Evolutionary conservation across 2,113 vertebrate genomes (phyloP).

Genomic region (Heptranchias perlo): DNA sequence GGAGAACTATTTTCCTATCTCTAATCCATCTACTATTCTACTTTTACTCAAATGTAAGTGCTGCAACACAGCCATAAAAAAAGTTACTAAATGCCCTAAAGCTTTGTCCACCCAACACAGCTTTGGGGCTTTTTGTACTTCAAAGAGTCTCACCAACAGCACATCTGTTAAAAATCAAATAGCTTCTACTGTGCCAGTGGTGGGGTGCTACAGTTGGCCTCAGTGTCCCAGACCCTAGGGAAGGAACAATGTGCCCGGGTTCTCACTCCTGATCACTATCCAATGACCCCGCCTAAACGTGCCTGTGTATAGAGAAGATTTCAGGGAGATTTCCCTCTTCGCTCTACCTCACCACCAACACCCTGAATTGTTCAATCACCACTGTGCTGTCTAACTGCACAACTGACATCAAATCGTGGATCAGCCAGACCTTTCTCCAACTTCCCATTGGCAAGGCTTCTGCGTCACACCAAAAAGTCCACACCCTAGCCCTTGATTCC

Average conservation of each 20-base stretch:
- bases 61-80: background rate
- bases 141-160: background rate
- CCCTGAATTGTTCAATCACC: background rate
- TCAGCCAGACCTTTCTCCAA: background rate
- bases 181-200: background rate
- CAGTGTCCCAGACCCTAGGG: background rate
- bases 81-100: background rate
- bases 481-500: background rate
- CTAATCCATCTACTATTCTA: background rate
- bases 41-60: background rate
- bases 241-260: background rate
- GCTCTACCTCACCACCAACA: no score
- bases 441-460: background rate
- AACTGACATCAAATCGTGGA: background rate
- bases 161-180: background rate
- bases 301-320: background rate
- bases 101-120: background rate
- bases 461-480: background rate
- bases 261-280: background rate
- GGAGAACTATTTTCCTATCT: background rate
- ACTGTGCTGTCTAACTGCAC: background rate
- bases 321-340: background rate
- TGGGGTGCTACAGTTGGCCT: background rate
- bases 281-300: background rate
- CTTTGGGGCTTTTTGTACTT: background rate